Percentiles rank a stretch among this genome's conserved stretches.
These are phyloP conservation scores for Heterodera schachtii DNA, from an alignment of 1,140 invertebrate species.

Conservation along the genomic window DNA sequence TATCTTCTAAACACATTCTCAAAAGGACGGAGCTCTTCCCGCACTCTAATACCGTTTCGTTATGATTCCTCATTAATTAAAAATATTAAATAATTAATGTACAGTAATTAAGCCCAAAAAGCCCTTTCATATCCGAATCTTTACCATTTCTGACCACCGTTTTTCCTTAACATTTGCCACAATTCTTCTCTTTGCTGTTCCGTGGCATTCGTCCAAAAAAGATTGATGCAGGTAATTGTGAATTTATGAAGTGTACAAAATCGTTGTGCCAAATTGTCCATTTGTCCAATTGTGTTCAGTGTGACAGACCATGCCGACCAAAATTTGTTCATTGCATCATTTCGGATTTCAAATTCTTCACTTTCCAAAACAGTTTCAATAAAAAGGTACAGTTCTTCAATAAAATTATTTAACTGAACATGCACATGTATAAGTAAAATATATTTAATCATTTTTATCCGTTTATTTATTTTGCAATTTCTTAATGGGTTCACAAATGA, in stretches of 20 bases:
- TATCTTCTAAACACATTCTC: too few species aligned
- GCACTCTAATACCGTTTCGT: too few species aligned
- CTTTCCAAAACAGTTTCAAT: background rate
- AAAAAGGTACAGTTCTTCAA: background rate
- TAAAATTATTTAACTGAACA: background rate
- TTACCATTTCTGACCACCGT: background rate
- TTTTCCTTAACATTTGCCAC: background rate
- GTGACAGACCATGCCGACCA: background rate
- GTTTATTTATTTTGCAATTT: too few species aligned
- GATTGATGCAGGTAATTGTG: background rate
- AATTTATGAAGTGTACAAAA: background rate
- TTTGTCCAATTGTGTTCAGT: background rate
- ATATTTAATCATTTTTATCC: too few species aligned
- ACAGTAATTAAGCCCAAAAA: too few species aligned
- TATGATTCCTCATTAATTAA: too few species aligned
- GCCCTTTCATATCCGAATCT: too few species aligned
- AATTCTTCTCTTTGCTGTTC: background rate
- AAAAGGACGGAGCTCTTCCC: too few species aligned
- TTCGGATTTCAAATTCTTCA: background rate
- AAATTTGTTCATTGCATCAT: background rate
- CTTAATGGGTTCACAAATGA: too few species aligned
- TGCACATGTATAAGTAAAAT: too few species aligned
- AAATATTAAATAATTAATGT: too few species aligned
- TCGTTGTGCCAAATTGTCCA: background rate
- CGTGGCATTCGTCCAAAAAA: background rate